Evolutionary conservation across 1,140 invertebrate genomes (phyloP).

Genomic region (Drosophila sproati): DNA sequence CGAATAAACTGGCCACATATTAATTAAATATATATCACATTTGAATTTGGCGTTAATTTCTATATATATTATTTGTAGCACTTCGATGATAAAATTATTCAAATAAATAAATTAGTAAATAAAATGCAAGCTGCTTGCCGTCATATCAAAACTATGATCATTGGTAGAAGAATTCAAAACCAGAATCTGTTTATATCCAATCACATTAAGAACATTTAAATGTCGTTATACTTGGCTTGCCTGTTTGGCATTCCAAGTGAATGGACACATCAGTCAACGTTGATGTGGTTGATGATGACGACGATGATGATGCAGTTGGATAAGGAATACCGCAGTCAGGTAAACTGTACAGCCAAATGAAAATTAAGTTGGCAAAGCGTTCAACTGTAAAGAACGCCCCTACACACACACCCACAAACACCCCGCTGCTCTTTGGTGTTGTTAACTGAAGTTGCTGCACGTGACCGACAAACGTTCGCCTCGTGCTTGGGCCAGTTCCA

Average conservation of each 20-base stretch:
- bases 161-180: too few species aligned
- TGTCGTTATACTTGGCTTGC: slow-evolving; percentile 35
- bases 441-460: slow-evolving; percentile 75
- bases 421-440: slow-evolving; percentile 12
- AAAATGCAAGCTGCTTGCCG: too few species aligned
- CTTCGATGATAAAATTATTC: background rate
- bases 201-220: slow-evolving; percentile 29
- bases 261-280: slow-evolving; percentile 61
- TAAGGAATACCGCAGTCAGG: slow-evolving; percentile 42
- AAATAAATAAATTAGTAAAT: background rate
- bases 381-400: slow-evolving; percentile 51
- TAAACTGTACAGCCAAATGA: slow-evolving; percentile 57
- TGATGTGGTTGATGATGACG: slow-evolving; percentile 21
- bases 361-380: slow-evolving; percentile 71
- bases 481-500: slow-evolving; percentile 14
- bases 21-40: too few species aligned
- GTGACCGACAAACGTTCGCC: slow-evolving; percentile 75
- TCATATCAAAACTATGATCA: too few species aligned
- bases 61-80: too few species aligned
- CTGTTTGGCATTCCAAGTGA: slow-evolving; percentile 66
- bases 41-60: too few species aligned
- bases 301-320: slow-evolving; percentile 41
- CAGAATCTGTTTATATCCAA: background rate
- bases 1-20: too few species aligned
- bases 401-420: background rate